Evolutionary conservation across 2,113 vertebrate species (phyloP).

Genomic region (Thalassoma bifasciatum): DNA sequence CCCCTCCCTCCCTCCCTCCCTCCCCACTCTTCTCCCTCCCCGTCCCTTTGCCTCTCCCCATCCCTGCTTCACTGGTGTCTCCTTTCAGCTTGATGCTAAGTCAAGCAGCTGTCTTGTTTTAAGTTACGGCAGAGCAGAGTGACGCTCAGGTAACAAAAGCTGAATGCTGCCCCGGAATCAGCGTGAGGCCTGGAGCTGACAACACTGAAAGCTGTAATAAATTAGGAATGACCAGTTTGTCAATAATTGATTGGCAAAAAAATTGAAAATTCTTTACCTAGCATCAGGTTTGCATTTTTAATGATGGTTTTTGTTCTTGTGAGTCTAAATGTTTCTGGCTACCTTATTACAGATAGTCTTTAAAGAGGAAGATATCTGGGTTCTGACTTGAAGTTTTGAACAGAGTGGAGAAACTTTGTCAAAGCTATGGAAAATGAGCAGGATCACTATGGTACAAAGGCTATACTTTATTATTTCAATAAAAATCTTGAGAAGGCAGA

Average conservation of each 20-base stretch:
- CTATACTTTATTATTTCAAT: background rate
- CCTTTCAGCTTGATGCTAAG: slow-evolving; percentile 65
- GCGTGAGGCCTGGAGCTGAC: background rate
- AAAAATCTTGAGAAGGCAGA: background rate
- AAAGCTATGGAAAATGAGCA: background rate
- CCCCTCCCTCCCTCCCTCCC: background rate
- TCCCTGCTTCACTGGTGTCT: slow-evolving; percentile 32
- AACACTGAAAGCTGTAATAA: slow-evolving; percentile 31
- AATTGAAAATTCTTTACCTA: slow-evolving; percentile 21
- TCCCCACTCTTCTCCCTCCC: background rate
- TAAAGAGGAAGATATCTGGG: no score
- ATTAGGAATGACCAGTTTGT: slow-evolving; percentile 54
- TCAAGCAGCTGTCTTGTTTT: slow-evolving; percentile 75
- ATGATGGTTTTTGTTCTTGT: slow-evolving; percentile 17
- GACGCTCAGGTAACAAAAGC: slow-evolving; percentile 78
- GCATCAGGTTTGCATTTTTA: slow-evolving; percentile 20
- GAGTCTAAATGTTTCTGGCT: background rate
- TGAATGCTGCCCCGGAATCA: slow-evolving; percentile 34
- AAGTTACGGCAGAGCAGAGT: slow-evolving; percentile 56
- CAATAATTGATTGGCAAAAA: slow-evolving; percentile 11
- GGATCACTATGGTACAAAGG: background rate
- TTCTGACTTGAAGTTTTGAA: no score
- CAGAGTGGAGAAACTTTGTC: background rate
- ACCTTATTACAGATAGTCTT: no score
- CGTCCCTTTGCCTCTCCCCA: background rate